Evolutionary conservation across 2,888 invertebrate species (phyloP).

Genomic region (Harmothoe impar): DNA sequence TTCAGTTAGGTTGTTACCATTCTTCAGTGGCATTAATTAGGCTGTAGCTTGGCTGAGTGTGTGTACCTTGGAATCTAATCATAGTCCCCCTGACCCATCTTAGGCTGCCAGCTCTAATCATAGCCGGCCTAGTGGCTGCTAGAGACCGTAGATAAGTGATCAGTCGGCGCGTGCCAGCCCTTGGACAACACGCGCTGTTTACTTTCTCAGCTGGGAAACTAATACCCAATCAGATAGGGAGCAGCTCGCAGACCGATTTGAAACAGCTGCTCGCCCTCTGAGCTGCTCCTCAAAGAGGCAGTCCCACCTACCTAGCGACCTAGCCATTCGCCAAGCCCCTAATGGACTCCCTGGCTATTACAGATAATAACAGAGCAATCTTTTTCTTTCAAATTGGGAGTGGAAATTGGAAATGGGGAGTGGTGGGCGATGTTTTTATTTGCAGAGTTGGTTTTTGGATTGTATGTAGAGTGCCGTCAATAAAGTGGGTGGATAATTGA

Average conservation of each 20-base stretch:
- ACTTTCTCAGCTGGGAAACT: slow-evolving; percentile 29
- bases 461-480: neutral
- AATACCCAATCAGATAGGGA: neutral
- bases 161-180: neutral
- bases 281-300: slow-evolving; percentile 8
- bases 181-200: neutral
- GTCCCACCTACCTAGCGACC: neutral
- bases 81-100: too few species aligned
- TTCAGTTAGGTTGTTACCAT: too few species aligned
- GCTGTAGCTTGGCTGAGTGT: too few species aligned
- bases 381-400: neutral
- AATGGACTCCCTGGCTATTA: slow-evolving; percentile 3
- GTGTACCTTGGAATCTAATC: too few species aligned
- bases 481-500: neutral
- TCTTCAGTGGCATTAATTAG: too few species aligned
- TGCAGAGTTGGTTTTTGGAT: too few species aligned
- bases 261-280: slow-evolving; percentile 3
- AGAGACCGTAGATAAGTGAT: neutral
- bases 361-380: slow-evolving; percentile 3
- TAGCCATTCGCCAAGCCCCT: neutral
- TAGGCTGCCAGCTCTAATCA: too few species aligned
- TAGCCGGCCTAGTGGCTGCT: too few species aligned
- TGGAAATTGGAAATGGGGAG: too few species aligned
- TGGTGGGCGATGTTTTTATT: too few species aligned
- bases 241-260: neutral